Conservation (phyloP, 2,113 vertebrate species). For the Halcyon senegalensis region DNA sequence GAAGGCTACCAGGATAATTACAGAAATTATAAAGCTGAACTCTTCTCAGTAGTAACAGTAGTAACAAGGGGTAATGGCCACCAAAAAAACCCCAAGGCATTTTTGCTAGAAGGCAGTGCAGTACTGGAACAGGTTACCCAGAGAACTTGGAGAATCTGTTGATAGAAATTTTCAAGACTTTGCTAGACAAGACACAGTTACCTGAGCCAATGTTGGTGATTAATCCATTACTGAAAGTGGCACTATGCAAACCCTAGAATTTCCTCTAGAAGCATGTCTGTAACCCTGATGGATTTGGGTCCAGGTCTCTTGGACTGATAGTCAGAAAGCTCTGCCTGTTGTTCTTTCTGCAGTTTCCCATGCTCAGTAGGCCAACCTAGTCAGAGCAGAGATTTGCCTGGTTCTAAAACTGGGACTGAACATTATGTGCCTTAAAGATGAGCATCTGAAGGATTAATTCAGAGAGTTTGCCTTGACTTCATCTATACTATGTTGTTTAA, state of each 20-base stretch:
- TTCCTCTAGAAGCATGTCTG: neutral
- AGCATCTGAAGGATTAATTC: neutral
- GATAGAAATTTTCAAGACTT: neutral
- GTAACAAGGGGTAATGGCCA: neutral
- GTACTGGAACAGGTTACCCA: neutral
- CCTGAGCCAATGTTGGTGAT: neutral
- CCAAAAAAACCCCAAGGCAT: neutral
- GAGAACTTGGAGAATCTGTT: neutral
- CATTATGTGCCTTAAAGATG: neutral
- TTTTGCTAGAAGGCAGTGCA: neutral
- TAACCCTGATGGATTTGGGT: neutral
- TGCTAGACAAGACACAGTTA: neutral
- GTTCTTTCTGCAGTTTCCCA: fast-evolving
- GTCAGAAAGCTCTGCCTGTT: neutral
- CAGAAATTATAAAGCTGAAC: neutral
- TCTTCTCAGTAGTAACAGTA: neutral
- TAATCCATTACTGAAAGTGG: neutral
- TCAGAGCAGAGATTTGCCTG: neutral
- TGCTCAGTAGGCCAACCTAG: neutral
- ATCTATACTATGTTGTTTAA: neutral
- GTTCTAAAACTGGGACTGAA: neutral
- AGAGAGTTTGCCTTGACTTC: neutral
- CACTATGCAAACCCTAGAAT: neutral
- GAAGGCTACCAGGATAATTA: neutral
- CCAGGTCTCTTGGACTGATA: fast-evolving